Evolutionary conservation across 2,113 vertebrate genomes (phyloP).

Genomic region (Labeo catla): DNA sequence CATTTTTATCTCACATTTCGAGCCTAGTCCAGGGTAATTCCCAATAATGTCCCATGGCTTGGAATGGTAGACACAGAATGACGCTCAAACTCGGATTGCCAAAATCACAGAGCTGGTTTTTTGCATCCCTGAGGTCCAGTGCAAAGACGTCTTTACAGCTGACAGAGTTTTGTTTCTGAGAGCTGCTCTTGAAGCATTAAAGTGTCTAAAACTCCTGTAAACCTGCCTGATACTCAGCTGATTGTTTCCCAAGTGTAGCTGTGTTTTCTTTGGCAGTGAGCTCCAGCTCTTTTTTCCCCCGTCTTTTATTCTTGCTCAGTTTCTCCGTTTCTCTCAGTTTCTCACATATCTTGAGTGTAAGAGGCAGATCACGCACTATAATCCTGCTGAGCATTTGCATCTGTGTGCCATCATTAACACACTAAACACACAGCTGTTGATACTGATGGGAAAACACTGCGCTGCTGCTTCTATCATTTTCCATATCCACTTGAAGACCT

Average conservation of each 20-base stretch:
- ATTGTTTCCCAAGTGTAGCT: not conserved
- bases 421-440: conserved; percentile 4
- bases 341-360: conserved; percentile 3
- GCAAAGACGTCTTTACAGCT: not conserved
- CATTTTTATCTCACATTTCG: not conserved
- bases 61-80: conserved; percentile 13
- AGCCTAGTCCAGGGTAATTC: conserved; percentile 18
- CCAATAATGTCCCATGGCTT: not conserved
- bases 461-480: not conserved
- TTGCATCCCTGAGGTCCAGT: not conserved
- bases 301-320: conserved; percentile 14
- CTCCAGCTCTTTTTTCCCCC: not conserved
- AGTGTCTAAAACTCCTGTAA: conserved; percentile 25
- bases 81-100: not conserved
- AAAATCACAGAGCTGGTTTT: not conserved
- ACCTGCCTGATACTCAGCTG: conserved; percentile 4
- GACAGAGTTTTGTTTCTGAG: conserved; percentile 9
- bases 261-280: conserved; percentile 27
- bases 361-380: not conserved
- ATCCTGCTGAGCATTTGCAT: not conserved
- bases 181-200: not conserved
- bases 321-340: not conserved
- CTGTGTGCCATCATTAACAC: not conserved
- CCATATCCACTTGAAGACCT: not conserved
- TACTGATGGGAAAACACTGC: not conserved